These are phyloP conservation scores for Catostylus mosaicus DNA, from an alignment of 30 jellyfish, hydroid and myxozoan genomes.

Conservation along the genomic window DNA sequence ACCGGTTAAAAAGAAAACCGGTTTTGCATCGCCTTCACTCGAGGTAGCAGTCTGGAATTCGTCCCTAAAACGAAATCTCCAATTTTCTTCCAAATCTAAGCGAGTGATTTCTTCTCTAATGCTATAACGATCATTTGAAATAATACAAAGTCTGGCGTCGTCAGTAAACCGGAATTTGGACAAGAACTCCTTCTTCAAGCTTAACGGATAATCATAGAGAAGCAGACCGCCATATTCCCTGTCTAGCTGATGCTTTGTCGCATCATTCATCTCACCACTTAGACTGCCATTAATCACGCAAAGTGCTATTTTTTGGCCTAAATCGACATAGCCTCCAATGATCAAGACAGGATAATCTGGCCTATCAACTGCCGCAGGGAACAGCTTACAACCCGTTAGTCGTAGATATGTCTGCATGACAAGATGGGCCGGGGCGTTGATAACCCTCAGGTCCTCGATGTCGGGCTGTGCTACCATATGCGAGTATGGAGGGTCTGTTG, in stretches of 20 bases:
- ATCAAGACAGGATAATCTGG: slow-evolving; percentile 85
- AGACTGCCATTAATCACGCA: slow-evolving; percentile 66
- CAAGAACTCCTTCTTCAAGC: slow-evolving; percentile 70
- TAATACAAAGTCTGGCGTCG: slow-evolving; percentile 74
- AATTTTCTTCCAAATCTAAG: slow-evolving; percentile 83
- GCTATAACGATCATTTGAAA: slow-evolving; percentile 84
- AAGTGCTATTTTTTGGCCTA: slow-evolving; percentile 65
- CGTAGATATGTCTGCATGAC: slow-evolving; percentile 82
- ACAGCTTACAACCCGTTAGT: slow-evolving; percentile 50
- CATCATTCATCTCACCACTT: slow-evolving; percentile 49
- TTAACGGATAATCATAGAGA: slow-evolving; percentile 64
- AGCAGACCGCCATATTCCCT: slow-evolving; percentile 78
- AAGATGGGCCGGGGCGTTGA: slow-evolving; percentile 76
- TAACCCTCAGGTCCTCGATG: slow-evolving; percentile 50
- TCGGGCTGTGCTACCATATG: slow-evolving; percentile 91
- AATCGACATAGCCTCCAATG: slow-evolving; percentile 85
- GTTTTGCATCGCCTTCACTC: slow-evolving; percentile 60
- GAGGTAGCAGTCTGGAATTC: slow-evolving; percentile 91
- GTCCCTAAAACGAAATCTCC: slow-evolving; percentile 94
- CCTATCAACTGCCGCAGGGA: slow-evolving; percentile 75
- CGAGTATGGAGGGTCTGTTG: slow-evolving; percentile 32
- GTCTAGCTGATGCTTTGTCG: slow-evolving; percentile 26
- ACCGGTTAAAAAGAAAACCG: slow-evolving; percentile 76
- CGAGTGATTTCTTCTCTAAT: slow-evolving; percentile 83
- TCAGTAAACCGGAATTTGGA: slow-evolving; percentile 65